Evolutionary conservation across 1,140 invertebrate species (phyloP).

Genomic region (Myzus persicae): DNA sequence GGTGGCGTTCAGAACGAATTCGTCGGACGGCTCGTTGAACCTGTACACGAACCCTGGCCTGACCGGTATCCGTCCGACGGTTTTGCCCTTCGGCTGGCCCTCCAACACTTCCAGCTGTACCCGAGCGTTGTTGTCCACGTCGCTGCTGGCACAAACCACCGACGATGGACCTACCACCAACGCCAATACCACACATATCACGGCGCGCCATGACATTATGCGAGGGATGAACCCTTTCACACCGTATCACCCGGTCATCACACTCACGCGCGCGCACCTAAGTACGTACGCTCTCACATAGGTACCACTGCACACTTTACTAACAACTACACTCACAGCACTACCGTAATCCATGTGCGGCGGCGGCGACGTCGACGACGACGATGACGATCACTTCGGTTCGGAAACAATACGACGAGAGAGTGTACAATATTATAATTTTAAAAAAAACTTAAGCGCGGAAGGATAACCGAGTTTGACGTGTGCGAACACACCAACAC

Average conservation of each 20-base stretch:
- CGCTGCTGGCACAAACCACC: neutral
- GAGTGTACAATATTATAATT: neutral
- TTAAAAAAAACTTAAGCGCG: neutral
- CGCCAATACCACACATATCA: constrained; percentile 11
- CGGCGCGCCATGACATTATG: constrained; percentile 38
- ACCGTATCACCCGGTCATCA: neutral
- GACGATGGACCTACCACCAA: neutral
- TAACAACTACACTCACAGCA: constrained; percentile 33
- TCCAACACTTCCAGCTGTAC: constrained; percentile 85
- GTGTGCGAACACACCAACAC: neutral
- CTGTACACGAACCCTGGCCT: constrained; percentile 88
- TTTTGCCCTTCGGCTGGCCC: constrained; percentile 80
- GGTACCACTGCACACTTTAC: neutral
- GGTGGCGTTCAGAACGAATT: constrained; percentile 81
- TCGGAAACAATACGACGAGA: neutral
- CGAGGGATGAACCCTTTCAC: neutral
- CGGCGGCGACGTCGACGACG: neutral
- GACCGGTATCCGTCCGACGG: constrained; percentile 84
- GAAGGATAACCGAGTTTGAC: neutral
- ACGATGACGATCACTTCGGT: neutral
- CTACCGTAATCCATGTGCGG: constrained; percentile 52
- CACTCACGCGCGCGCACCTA: neutral
- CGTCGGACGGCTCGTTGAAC: constrained; percentile 87
- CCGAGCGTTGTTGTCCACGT: constrained; percentile 72
- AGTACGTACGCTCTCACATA: neutral